phyloP scores from a whole-genome alignment of 2,113 vertebrate species.

The Poeciliopsis prolifica region DNA sequence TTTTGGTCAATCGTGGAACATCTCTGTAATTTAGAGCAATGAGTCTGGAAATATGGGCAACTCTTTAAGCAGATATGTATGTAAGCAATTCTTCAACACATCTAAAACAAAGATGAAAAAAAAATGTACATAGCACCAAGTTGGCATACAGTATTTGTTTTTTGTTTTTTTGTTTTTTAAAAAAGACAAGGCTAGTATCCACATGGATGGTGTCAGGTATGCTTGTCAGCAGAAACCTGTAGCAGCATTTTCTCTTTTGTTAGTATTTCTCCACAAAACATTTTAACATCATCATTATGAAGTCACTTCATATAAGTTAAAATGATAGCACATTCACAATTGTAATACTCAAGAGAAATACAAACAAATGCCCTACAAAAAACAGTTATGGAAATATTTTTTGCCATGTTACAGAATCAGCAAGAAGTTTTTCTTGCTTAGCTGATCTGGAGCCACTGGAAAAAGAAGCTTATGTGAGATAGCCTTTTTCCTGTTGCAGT shows the following conservation, averaged over 20 bases:
- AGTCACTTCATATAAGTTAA: conserved; percentile 82
- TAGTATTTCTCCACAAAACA: conserved; percentile 61
- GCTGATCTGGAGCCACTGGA: conserved; percentile 42
- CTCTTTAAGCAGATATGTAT: conserved; percentile 55
- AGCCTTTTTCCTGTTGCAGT: conserved; percentile 37
- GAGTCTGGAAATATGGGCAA: conserved; percentile 41
- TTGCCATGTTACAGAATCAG: conserved; percentile 63
- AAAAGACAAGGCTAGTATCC: conserved; percentile 54
- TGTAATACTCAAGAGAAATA: conserved; percentile 21
- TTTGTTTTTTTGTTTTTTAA: too few relatives aligned
- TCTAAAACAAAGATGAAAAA: conserved; percentile 62
- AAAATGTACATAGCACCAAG: conserved; percentile 76
- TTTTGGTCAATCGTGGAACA: conserved; percentile 53
- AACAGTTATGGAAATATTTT: conserved; percentile 54
- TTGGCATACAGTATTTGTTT: conserved; percentile 67
- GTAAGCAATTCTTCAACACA: conserved; percentile 44
- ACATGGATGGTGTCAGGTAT: conserved; percentile 59
- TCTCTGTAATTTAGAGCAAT: conserved; percentile 27
- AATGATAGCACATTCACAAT: conserved; percentile 66
- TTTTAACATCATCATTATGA: conserved; percentile 62
- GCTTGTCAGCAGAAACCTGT: conserved; percentile 74
- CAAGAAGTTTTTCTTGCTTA: conserved; percentile 37
- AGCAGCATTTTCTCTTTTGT: conserved; percentile 74
- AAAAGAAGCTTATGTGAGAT: conserved; percentile 30
- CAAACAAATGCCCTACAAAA: conserved; percentile 68